Evolutionary conservation across 2,113 vertebrate genomes (phyloP).

Genomic region (Hyaena hyaena): DNA sequence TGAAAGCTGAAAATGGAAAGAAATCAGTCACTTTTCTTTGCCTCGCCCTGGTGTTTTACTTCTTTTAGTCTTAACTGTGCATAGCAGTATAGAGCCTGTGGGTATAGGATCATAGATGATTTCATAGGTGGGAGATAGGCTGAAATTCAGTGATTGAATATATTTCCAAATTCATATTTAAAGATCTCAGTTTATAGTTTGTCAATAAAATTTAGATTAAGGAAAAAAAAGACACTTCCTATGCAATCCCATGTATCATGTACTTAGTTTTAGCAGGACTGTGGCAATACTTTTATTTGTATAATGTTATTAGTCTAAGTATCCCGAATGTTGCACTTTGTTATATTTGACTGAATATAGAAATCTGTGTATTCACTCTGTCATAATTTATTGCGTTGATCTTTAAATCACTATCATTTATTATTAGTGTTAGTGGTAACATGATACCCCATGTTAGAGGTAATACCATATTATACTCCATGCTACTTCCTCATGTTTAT

Average conservation of each 20-base stretch:
- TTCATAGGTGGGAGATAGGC: background rate
- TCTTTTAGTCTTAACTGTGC: fast-evolving
- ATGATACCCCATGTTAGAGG: too few species aligned
- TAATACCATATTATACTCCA: too few species aligned
- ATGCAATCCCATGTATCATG: background rate
- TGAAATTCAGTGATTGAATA: background rate
- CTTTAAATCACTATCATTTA: background rate
- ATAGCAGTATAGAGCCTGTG: fast-evolving
- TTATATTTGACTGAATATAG: background rate
- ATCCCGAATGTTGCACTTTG: background rate
- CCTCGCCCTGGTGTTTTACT: background rate
- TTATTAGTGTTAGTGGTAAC: too few species aligned
- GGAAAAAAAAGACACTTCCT: too few species aligned
- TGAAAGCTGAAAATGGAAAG: background rate
- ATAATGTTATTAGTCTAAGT: background rate
- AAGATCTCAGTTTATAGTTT: background rate
- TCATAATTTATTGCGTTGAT: background rate
- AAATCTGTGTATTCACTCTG: background rate
- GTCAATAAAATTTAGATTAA: background rate
- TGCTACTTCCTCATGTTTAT: background rate
- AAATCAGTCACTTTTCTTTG: background rate
- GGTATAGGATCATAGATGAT: background rate
- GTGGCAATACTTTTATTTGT: background rate
- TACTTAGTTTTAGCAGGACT: background rate
- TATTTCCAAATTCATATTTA: background rate